Evolutionary conservation across 2,888 invertebrate species (phyloP), one percentile per base, ranked within the genome.

Genomic region (Microctonus brassicae): DNA sequence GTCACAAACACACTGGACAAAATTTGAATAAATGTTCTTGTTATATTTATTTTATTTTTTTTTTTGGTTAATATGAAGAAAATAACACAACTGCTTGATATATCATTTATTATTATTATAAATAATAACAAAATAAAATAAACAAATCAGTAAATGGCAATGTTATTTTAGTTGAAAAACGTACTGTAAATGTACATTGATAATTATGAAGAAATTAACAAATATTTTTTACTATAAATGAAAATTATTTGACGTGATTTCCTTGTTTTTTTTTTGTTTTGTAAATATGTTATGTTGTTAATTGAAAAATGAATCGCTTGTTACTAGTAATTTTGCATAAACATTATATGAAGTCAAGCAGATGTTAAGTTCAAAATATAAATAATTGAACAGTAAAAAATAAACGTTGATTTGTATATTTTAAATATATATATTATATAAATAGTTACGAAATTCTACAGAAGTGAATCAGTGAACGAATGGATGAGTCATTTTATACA

Each of bases 1-100:
- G 77, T 86, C 88, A 33, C 89, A 90, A 81, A 89, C 88, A 75
- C 90, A 90, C 80, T 91, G 91, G 91, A 91, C 91, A 71, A 91
- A 90, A 84, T 91, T 91, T 81, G 91, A 91, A 74, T 91, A 85
- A 87, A 77, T 64, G 36, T 64, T n/a, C 2, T 22, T 17, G 17
- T 29, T 65, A 33, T n/a, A 24, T 17, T n/a, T n/a, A n/a, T n/a
- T n/a, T n/a, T n/a, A n/a, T n/a, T n/a, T n/a, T n/a, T n/a, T n/a
- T 7, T 47, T 17, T 17, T 47, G 9, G 7, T 6, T 17, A 9
- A 39, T 47, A 36, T 17, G 26, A n/a, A n/a, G n/a, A n/a, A 47
- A 47, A 47, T 29, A 29, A 52, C 68, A 58, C 68, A 65, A 66
- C 47, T 61, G 55, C 64, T 69, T 64, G 67, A 73, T 74, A 73